Percentiles rank a stretch among this genome's conserved stretches.
Conservation (phyloP, 2,113 vertebrate genomes). For the Catagonus wagneri region DNA sequence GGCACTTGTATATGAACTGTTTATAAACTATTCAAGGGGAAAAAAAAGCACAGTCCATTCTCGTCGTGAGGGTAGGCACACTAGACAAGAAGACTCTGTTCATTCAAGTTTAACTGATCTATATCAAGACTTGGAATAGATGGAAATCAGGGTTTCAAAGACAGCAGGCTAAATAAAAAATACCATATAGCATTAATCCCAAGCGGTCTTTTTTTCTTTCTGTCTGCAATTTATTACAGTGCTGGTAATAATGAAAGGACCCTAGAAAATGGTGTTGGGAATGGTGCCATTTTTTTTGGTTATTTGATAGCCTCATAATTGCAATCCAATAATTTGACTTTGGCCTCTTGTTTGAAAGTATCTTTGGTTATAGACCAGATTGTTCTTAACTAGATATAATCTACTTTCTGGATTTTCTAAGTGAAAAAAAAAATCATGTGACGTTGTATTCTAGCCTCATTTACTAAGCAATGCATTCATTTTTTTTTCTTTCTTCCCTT, state of each 20-base stretch:
- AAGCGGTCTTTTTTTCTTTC: background rate
- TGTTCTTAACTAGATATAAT: conserved; percentile 48
- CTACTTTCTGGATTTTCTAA: conserved; percentile 56
- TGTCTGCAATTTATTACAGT: conserved; percentile 26
- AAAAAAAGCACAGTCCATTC: conserved; percentile 57
- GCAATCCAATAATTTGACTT: conserved; percentile 10
- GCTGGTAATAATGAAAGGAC: background rate
- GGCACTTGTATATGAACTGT: conserved; percentile 64
- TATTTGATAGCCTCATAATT: conserved; percentile 55
- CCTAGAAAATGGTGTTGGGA: background rate
- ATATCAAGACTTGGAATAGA: conserved; percentile 53
- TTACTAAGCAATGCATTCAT: conserved; percentile 51
- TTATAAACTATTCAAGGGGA: conserved; percentile 64
- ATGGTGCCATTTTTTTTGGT: background rate
- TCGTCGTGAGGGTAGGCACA: conserved; percentile 47
- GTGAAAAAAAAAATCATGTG: conserved; percentile 9
- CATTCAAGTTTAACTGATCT: conserved; percentile 65
- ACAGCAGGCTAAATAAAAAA: conserved; percentile 55
- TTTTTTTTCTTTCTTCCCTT: too few relatives aligned
- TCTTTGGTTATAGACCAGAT: conserved; percentile 26
- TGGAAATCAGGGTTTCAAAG: conserved; percentile 45
- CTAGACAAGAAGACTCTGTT: conserved; percentile 28
- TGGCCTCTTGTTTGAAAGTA: conserved; percentile 29
- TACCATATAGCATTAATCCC: background rate
- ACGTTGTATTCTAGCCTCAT: background rate